phyloP scores from a whole-genome alignment of 2,888 invertebrate genomes.

The Gryllus longicercus region DNA sequence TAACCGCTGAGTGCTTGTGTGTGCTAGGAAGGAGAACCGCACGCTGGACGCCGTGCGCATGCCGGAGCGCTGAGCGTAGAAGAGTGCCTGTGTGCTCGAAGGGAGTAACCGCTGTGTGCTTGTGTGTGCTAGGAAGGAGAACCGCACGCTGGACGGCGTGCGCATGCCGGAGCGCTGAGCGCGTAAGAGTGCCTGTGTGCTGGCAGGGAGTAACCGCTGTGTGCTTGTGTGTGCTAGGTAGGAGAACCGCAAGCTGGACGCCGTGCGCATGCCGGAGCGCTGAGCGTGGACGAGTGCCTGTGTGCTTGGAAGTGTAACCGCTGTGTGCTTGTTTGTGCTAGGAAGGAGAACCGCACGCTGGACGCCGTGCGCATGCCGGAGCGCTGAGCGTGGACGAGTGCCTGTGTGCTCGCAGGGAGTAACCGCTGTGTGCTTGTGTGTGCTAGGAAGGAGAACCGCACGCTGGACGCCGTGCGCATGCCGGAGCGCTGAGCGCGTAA shows the following conservation, averaged over 20 bases:
- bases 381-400: constrained; percentile 49
- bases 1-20: too few species aligned
- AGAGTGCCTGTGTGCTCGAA: too few species aligned
- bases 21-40: constrained; percentile 61
- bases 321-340: constrained; percentile 42
- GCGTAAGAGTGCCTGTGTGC: too few species aligned
- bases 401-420: too few species aligned
- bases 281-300: constrained; percentile 45
- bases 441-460: too few species aligned
- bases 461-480: too few species aligned
- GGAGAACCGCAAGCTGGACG: constrained; percentile 62
- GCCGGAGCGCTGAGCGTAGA: constrained; percentile 57
- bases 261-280: constrained; percentile 64
- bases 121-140: constrained; percentile 56
- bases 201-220: too few species aligned
- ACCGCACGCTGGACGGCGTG: constrained; percentile 61
- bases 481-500: too few species aligned
- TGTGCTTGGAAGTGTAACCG: too few species aligned
- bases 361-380: constrained; percentile 67
- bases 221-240: constrained; percentile 50
- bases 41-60: constrained; percentile 62
- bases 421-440: too few species aligned
- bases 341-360: constrained; percentile 62
- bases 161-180: constrained; percentile 63
- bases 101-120: too few species aligned